Base-by-base conservation (phyloP, 1,140 invertebrate species). In the Catajapyx aquilonaris region DNA sequence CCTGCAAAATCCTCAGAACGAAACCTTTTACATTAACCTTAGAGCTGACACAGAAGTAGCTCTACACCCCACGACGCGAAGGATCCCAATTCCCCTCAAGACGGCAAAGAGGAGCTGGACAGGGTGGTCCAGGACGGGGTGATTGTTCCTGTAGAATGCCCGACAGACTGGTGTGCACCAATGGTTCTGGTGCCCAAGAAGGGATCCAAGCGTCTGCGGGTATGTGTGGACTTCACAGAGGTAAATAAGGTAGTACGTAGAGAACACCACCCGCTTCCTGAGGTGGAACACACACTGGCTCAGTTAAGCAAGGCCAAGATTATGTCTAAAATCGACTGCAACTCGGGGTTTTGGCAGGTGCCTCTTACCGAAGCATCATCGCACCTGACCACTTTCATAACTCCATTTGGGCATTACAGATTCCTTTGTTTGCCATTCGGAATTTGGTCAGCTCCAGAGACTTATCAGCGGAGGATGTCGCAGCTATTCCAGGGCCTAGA, bases 321-420 rank as follows among this genome's bases (percentile, higher is more conserved):
- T 17, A 58, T 60, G 40, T 46, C 49, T 2, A 50, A 41, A 19
- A 31, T 61, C 5, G 56, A 62, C 41, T 46, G 45, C 2, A 39
- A 46, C 31, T 39, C 47, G 33, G 58, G 52, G 11, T 61, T 55
- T 35, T 60, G 55, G 53, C 49, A 57, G 38, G 43, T 60, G 7
- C 38, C 47, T 20, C 39, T 62, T 1, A 38, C 41, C 7, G 36
- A 54, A 11, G 36, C 55, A 23, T 53, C 47, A 32, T 43, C 46
- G 7, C 36, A 46, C 38, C 34, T 41, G 10, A 43, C 47, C 20
- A 52, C 52, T 0, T 53, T 55, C 31, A 31, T 47, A 3, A 52
- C 52, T 18, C 51, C 49, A 3, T 54, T 47, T 37, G 52, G 53
- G 15, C 34, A 49, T 17, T 57, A 49, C 31, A 44, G 37, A 38